Percentiles rank a stretch among this genome's conserved stretches.
These are phyloP conservation scores for Tapirus indicus DNA, from an alignment of 2,797 vertebrate genomes.

Conservation along the genomic window DNA sequence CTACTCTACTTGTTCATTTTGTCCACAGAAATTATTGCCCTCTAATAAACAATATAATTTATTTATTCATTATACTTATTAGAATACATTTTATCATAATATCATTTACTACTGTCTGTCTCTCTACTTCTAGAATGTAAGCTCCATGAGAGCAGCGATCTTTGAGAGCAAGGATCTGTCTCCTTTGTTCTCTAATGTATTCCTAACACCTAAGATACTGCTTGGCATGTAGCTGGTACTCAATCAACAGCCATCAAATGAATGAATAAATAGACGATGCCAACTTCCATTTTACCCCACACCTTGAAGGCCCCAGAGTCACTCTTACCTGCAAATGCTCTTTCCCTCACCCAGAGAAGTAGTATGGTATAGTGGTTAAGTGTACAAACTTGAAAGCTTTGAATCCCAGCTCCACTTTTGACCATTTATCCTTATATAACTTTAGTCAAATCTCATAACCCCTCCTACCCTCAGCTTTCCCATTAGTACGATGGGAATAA, in stretches of 20 bases:
- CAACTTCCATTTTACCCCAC: background rate
- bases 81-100: background rate
- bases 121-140: background rate
- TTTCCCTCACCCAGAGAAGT: slow-evolving; percentile 9
- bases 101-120: background rate
- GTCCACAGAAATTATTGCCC: background rate
- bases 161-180: background rate
- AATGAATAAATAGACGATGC: background rate
- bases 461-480: background rate
- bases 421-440: background rate
- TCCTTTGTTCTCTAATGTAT: background rate
- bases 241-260: background rate
- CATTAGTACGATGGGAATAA: background rate
- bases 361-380: background rate
- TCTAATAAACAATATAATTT: background rate
- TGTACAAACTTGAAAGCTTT: background rate
- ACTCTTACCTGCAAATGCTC: background rate
- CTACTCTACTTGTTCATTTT: background rate
- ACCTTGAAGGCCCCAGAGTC: background rate
- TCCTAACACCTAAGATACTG: background rate
- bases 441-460: background rate
- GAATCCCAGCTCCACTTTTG: background rate
- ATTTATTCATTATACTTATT: background rate
- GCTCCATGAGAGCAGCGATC: background rate
- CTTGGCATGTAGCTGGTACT: background rate